phyloP scores from a whole-genome alignment of 2,797 vertebrate species.

The Sorex maritimensis region DNA sequence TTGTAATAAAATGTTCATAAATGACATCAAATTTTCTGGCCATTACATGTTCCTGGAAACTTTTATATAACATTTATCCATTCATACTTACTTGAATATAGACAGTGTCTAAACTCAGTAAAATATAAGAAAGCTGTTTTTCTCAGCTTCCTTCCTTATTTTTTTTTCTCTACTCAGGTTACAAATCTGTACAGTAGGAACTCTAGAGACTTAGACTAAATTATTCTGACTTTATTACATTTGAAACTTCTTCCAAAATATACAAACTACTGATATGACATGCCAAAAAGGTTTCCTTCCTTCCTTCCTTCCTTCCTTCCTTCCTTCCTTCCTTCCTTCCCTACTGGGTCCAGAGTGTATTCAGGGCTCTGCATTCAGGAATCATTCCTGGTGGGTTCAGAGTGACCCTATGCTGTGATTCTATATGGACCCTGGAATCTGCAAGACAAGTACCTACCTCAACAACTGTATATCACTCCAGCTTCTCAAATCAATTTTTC shows the following conservation, averaged over 20 bases:
- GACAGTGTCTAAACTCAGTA: neutral
- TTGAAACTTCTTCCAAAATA: neutral
- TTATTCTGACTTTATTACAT: neutral
- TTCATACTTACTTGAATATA: neutral
- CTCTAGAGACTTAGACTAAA: neutral
- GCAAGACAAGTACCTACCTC: too few species aligned
- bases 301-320: neutral
- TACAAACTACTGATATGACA: neutral
- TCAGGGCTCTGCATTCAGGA: too few species aligned
- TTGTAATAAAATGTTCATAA: constrained; percentile 1
- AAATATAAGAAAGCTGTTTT: neutral
- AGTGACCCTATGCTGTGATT: too few species aligned
- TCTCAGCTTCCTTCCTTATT: neutral
- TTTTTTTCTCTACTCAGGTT: constrained; percentile 3
- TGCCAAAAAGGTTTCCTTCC: too few species aligned
- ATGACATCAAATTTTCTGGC: neutral
- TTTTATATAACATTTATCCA: neutral
- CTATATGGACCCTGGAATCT: too few species aligned
- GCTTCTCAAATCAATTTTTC: neutral
- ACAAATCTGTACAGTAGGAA: neutral
- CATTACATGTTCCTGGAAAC: neutral
- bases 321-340: too few species aligned
- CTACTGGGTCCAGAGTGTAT: too few species aligned
- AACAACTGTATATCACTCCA: too few species aligned
- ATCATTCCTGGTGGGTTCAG: too few species aligned